Evolutionary conservation across 2,797 vertebrate genomes (phyloP).

Genomic region (Sebastes alutus): DNA sequence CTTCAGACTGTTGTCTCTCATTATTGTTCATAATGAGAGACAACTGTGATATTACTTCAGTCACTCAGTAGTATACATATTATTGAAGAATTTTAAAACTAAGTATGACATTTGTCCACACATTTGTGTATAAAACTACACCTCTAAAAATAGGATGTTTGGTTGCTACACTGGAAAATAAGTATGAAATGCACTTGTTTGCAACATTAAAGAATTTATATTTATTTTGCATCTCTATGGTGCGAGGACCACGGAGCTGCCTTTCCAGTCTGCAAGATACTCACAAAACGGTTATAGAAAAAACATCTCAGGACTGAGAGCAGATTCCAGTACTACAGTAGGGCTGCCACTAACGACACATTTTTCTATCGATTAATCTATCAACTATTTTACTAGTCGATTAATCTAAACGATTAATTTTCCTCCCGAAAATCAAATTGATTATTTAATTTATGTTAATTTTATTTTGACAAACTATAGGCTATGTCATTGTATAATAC

Average conservation of each 20-base stretch:
- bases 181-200: background rate
- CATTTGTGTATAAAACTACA: background rate
- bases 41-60: background rate
- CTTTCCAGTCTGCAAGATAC: background rate
- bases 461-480: too few species aligned
- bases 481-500: too few species aligned
- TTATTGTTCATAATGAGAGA: background rate
- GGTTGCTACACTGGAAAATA: background rate
- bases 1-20: background rate
- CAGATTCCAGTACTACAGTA: background rate
- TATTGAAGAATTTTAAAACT: background rate
- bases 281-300: background rate
- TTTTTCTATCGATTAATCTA: too few species aligned
- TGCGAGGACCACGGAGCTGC: background rate
- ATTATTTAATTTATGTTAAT: too few species aligned
- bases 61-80: background rate
- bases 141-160: fast-evolving
- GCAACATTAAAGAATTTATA: background rate
- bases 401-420: too few species aligned
- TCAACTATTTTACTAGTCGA: fast-evolving
- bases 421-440: too few species aligned
- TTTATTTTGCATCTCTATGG: background rate
- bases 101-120: background rate
- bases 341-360: fast-evolving
- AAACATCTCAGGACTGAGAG: background rate